Percentiles rank a stretch among this genome's conserved stretches.
Evolutionary conservation across 2,888 invertebrate species (phyloP).

Genomic region (Mesopsocus fuscifrons): DNA sequence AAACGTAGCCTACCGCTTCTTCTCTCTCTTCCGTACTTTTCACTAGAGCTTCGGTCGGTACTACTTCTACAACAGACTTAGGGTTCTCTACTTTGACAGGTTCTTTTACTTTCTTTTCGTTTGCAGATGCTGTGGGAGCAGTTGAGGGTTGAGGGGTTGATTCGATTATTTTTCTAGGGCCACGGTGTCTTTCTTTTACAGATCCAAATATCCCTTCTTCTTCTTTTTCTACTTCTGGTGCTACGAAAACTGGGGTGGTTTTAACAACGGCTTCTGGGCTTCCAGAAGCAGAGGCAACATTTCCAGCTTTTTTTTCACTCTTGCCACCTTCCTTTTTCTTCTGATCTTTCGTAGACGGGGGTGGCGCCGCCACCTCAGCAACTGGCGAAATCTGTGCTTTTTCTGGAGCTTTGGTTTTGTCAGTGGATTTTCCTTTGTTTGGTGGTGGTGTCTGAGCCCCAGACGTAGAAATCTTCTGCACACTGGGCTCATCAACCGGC

Average conservation of each 20-base stretch:
- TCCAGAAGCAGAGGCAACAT: background rate
- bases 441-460: no score
- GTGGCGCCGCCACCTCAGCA: no score
- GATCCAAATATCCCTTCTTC: constrained; percentile 15
- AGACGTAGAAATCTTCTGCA: no score
- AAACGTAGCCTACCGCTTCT: background rate
- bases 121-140: background rate
- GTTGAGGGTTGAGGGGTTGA: constrained; percentile 1
- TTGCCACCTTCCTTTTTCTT: background rate
- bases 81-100: background rate
- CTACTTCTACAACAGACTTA: background rate
- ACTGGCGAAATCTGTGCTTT: no score
- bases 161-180: constrained; percentile 14
- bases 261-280: background rate
- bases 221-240: background rate
- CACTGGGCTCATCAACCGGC: no score
- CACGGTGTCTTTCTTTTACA: constrained; percentile 15
- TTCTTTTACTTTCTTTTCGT: background rate
- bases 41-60: background rate
- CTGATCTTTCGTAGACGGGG: no score
- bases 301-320: background rate
- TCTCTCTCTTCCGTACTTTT: background rate
- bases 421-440: no score
- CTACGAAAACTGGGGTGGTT: no score
- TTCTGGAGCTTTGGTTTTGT: no score